Evolutionary conservation across 2,797 vertebrate genomes (phyloP).

Genomic region (Danio aesculapii): DNA sequence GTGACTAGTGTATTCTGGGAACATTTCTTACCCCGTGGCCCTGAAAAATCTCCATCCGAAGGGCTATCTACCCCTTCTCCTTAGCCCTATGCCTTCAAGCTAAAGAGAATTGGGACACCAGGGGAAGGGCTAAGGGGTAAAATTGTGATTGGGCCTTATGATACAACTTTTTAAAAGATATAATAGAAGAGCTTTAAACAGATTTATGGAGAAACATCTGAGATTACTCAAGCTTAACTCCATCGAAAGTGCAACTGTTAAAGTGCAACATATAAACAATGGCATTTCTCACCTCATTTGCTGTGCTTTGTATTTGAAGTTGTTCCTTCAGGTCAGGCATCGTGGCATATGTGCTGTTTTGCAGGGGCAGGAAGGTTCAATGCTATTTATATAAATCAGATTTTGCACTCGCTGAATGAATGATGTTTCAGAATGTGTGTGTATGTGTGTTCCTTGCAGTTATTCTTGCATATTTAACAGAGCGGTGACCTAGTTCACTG

Average conservation of each 20-base stretch:
- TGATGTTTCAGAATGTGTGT: constrained; percentile 51
- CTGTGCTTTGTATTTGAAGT: neutral
- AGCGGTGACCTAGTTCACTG: constrained; percentile 82
- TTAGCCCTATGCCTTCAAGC: too few species aligned
- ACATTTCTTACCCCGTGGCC: too few species aligned
- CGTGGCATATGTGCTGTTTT: neutral
- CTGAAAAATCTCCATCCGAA: too few species aligned
- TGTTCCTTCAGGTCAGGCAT: constrained; percentile 11
- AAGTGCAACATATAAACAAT: neutral
- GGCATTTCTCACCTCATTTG: neutral
- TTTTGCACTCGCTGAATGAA: constrained; percentile 35
- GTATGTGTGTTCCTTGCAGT: constrained; percentile 65
- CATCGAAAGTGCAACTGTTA: neutral
- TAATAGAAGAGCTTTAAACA: neutral
- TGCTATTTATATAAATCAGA: constrained; percentile 30
- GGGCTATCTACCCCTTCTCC: too few species aligned
- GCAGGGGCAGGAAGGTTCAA: neutral
- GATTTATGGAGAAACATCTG: neutral
- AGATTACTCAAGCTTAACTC: neutral
- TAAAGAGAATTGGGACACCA: too few species aligned
- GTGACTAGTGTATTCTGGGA: too few species aligned
- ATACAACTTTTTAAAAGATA: too few species aligned
- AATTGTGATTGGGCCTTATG: too few species aligned
- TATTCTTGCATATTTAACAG: constrained; percentile 81
- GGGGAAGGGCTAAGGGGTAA: too few species aligned